A percentile compares a stretch with the other conserved stretches of the same genome.
phyloP scores from a whole-genome alignment of 2,113 vertebrate species.

The Cavia aperea region DNA sequence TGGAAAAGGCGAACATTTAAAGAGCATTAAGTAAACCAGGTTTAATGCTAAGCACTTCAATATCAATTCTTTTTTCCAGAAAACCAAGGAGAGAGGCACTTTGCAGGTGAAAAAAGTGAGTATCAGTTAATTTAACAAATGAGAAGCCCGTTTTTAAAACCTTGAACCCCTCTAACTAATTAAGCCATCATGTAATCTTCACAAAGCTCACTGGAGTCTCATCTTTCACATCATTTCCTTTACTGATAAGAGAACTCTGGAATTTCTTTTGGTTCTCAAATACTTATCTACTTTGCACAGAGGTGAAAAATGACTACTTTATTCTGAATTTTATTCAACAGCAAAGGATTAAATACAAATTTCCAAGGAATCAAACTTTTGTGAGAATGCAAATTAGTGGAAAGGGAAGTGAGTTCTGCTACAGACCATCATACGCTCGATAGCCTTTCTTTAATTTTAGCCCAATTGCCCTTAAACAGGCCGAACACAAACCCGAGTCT shows the following conservation, averaged over 20 bases:
- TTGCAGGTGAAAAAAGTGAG: background rate
- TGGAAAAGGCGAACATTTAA: background rate
- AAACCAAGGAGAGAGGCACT: constrained; percentile 1
- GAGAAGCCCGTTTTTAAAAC: background rate
- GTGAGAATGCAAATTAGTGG: background rate
- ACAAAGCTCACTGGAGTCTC: background rate
- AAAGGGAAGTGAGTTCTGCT: background rate
- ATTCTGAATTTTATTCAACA: background rate
- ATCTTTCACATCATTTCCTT: background rate
- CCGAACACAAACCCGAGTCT: background rate
- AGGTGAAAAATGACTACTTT: background rate
- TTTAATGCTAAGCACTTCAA: background rate
- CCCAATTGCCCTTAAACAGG: background rate
- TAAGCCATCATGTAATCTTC: background rate
- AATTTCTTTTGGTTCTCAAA: background rate
- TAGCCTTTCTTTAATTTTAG: background rate
- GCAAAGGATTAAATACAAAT: background rate
- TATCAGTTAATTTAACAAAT: constrained; percentile 17
- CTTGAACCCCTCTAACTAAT: background rate
- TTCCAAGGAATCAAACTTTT: constrained; percentile 6
- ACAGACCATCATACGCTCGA: background rate
- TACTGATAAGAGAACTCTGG: background rate
- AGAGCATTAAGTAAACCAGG: background rate
- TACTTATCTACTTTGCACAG: background rate
- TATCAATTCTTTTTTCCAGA: background rate